phyloP scores from a whole-genome alignment of 2,113 vertebrate genomes.

The Nasalis larvatus region DNA sequence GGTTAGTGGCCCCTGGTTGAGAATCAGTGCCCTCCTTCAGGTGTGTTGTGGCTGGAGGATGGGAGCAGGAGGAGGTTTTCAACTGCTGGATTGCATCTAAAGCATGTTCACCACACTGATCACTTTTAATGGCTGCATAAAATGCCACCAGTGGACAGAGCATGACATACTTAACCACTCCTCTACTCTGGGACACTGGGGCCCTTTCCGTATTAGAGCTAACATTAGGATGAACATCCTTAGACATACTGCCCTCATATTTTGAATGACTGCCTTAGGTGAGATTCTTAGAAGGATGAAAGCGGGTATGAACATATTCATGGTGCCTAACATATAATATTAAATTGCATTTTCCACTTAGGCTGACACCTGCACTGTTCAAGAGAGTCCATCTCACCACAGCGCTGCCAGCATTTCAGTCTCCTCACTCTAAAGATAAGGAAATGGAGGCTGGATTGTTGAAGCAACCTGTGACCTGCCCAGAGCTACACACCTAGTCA shows the following conservation, averaged over 20 bases:
- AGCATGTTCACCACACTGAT: not conserved
- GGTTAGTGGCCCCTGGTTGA: not conserved
- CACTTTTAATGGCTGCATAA: not conserved
- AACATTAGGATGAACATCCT: not conserved
- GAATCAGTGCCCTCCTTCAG: not conserved
- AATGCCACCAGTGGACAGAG: not conserved
- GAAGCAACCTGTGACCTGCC: not conserved
- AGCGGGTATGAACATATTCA: not conserved
- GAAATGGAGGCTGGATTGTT: not conserved
- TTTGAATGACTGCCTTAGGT: not conserved
- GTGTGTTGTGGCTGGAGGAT: not conserved
- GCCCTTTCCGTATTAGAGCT: rapidly evolving
- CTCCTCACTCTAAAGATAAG: not conserved
- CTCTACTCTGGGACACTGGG: not conserved
- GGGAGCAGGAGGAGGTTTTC: not conserved
- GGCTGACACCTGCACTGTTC: not conserved
- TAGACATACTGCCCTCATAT: not conserved
- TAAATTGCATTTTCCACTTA: not conserved
- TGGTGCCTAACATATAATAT: not conserved
- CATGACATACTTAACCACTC: no score
- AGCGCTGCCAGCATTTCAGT: not conserved
- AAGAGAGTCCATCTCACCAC: not conserved
- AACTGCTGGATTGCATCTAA: not conserved
- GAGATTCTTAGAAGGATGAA: not conserved
- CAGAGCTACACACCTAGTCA: not conserved